Conservation (phyloP, 2,113 vertebrate genomes). For the Rhinolophus ferrumequinum region DNA sequence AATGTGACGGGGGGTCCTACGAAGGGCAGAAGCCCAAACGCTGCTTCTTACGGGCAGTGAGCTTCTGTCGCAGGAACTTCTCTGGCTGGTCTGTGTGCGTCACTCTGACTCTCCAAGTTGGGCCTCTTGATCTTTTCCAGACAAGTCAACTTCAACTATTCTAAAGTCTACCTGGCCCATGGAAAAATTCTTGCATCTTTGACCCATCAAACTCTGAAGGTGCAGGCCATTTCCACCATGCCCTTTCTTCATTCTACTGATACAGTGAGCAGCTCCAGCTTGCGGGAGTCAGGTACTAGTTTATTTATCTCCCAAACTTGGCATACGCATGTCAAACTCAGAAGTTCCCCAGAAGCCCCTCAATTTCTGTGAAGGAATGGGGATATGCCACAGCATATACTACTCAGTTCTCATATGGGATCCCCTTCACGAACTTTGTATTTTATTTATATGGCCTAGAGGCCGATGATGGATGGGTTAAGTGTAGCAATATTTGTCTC, state of each 20-base stretch:
- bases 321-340: not conserved
- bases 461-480: not conserved
- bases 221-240: not conserved
- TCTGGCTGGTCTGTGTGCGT: not conserved
- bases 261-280: not conserved
- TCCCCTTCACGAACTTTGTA: not conserved
- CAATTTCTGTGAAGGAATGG: not conserved
- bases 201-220: not conserved
- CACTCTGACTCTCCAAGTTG: not conserved
- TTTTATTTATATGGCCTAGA: not conserved
- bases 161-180: not conserved
- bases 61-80: not conserved
- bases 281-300: not conserved
- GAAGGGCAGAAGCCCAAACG: not conserved
- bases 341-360: not conserved
- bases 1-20: not conserved
- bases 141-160: not conserved
- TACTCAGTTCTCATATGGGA: not conserved
- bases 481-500: not conserved
- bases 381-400: not conserved
- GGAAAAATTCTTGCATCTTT: not conserved
- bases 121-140: not conserved
- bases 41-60: not conserved
- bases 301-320: not conserved
- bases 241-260: not conserved